These are phyloP conservation scores for Oncorhynchus gorbuscha DNA, from an alignment of 2,113 vertebrate species.

Conservation along the genomic window DNA sequence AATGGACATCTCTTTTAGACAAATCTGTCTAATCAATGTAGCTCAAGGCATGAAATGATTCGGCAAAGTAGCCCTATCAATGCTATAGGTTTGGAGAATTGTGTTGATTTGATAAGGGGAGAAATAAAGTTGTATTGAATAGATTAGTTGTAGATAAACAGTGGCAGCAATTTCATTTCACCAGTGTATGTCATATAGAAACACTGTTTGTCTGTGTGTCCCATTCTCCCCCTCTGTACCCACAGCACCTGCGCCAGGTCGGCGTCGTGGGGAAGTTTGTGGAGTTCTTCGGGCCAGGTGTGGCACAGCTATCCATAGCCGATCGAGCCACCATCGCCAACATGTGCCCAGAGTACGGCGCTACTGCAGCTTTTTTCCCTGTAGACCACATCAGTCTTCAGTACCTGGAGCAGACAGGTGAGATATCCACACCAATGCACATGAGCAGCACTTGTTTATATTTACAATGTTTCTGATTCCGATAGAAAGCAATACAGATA, in stretches of 20 bases:
- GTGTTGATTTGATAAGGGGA: no score
- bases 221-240: background rate
- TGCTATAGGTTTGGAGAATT: no score
- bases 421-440: constrained; percentile 36
- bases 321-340: constrained; percentile 97
- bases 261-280: constrained; percentile 97
- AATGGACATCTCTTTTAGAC: no score
- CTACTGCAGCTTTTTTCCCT: constrained; percentile 94
- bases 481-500: no score
- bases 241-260: constrained; percentile 92
- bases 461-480: no score
- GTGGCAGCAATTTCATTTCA: no score
- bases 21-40: no score
- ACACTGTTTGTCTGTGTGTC: background rate
- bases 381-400: constrained; percentile 88
- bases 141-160: no score
- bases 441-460: no score
- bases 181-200: background rate
- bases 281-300: constrained; percentile 94
- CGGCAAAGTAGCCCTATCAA: no score
- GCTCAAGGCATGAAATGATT: no score
- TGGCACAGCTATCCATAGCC: constrained; percentile 92
- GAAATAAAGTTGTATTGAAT: no score
- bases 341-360: constrained; percentile 98
- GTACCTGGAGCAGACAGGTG: constrained; percentile 90